Conservation (phyloP, 2,797 vertebrate genomes). For the Coranthus polyacanthus region DNA sequence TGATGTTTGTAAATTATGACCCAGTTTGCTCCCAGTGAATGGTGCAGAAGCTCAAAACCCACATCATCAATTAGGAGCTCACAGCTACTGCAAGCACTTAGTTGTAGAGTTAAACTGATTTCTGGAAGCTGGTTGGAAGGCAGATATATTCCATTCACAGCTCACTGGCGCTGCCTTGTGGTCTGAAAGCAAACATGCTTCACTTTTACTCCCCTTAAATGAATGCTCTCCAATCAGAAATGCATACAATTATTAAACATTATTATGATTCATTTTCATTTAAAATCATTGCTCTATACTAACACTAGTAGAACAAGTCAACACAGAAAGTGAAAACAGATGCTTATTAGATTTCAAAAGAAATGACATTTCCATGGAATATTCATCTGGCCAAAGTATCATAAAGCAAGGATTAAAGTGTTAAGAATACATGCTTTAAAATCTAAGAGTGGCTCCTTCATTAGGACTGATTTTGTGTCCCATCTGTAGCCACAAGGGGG, state of each 20-base stretch:
- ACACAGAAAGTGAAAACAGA: not conserved
- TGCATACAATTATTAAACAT: not conserved
- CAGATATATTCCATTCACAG: slow-evolving; percentile 46
- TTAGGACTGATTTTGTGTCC: slow-evolving; percentile 50
- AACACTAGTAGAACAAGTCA: not conserved
- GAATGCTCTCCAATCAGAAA: not conserved
- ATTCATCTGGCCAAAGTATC: slow-evolving; percentile 9
- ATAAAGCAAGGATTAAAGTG: slow-evolving; percentile 22
- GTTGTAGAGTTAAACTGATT: slow-evolving; percentile 46
- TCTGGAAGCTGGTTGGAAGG: slow-evolving; percentile 28
- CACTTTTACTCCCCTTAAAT: fast-evolving
- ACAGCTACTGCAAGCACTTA: slow-evolving; percentile 37
- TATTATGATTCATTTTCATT: not conserved
- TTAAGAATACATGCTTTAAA: slow-evolving; percentile 20
- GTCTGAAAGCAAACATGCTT: slow-evolving; percentile 8
- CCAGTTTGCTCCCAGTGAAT: slow-evolving; percentile 77
- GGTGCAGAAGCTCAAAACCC: slow-evolving; percentile 64
- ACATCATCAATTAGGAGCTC: slow-evolving; percentile 71
- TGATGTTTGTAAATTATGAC: slow-evolving; percentile 84
- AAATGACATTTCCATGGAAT: not conserved
- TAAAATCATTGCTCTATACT: not conserved
- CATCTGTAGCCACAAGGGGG: slow-evolving; percentile 71
- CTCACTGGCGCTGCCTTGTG: slow-evolving; percentile 75
- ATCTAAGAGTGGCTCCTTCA: slow-evolving; percentile 38
- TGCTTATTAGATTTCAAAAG: not conserved